Evolutionary conservation across 2,888 invertebrate genomes (phyloP).

Genomic region (Dermolepida albohirtum): DNA sequence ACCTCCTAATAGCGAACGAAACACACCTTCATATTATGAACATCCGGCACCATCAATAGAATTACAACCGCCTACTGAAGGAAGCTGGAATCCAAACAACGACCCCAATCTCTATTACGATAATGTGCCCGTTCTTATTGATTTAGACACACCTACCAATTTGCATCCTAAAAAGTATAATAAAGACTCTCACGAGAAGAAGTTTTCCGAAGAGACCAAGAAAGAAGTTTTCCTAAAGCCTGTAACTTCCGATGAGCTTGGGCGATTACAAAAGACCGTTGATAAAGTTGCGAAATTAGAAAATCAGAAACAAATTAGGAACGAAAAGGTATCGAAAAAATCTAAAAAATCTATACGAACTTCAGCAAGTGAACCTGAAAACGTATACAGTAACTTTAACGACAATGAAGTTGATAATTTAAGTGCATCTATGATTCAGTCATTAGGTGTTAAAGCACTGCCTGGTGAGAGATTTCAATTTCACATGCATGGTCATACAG

Average conservation of each 20-base stretch:
- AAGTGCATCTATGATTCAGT: constrained; percentile 54
- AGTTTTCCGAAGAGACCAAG: constrained; percentile 63
- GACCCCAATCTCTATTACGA: constrained; percentile 61
- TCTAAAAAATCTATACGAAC: constrained; percentile 3
- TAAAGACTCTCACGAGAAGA: constrained; percentile 65
- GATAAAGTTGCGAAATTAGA: constrained; percentile 67
- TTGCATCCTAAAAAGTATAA: constrained; percentile 72
- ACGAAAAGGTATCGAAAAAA: constrained; percentile 57
- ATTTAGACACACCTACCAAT: constrained; percentile 67
- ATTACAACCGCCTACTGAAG: constrained; percentile 64
- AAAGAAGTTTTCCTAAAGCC: constrained; percentile 65
- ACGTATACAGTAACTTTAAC: constrained; percentile 43
- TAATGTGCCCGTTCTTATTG: constrained; percentile 61
- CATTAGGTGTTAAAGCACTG: constrained; percentile 53
- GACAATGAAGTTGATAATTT: constrained; percentile 49
- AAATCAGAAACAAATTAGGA: constrained; percentile 67
- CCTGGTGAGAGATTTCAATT: constrained; percentile 73
- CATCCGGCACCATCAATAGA: constrained; percentile 65
- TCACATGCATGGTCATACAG: constrained; percentile 85
- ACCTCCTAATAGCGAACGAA: constrained; percentile 51
- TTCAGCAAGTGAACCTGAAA: constrained; percentile 26
- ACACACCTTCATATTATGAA: constrained; percentile 49
- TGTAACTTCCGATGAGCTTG: constrained; percentile 62
- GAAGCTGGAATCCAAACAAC: constrained; percentile 63
- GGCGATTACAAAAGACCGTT: constrained; percentile 57